These are phyloP conservation scores for Eupithecia vulgata DNA, from an alignment of 2,888 invertebrate species.

Conservation along the genomic window DNA sequence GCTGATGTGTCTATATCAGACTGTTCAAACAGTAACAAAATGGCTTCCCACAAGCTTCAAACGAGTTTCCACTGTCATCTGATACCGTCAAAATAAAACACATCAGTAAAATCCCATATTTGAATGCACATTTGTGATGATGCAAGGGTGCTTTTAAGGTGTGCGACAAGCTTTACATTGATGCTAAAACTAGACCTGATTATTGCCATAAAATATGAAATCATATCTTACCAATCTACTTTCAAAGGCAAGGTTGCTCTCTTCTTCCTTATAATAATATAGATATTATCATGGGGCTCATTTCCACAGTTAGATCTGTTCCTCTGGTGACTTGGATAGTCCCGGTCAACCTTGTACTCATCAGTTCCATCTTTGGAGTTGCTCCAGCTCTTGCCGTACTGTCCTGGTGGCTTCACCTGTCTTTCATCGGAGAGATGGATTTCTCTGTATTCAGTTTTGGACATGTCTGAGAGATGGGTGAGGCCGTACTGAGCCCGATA, in stretches of 20 bases:
- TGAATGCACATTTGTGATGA: too few species aligned
- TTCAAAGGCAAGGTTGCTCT: conserved; percentile 72
- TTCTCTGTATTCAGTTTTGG: conserved; percentile 83
- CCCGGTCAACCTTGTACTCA: conserved; percentile 27
- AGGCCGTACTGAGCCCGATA: conserved; percentile 83
- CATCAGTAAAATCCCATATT: too few species aligned
- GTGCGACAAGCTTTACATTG: not conserved
- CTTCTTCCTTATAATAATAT: conserved; percentile 60
- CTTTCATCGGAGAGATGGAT: conserved; percentile 75
- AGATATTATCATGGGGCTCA: conserved; percentile 52
- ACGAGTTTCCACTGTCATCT: too few species aligned
- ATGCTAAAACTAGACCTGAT: not conserved
- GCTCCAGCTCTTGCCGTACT: conserved; percentile 62
- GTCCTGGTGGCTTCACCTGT: conserved; percentile 49
- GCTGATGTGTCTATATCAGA: too few species aligned
- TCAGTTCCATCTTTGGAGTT: conserved; percentile 39
- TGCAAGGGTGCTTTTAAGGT: too few species aligned
- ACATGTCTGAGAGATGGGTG: conserved; percentile 86
- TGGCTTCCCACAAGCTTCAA: too few species aligned
- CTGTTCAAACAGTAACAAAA: too few species aligned
- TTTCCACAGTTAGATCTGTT: conserved; percentile 27
- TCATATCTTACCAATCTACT: conserved; percentile 81
- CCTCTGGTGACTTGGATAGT: conserved; percentile 31
- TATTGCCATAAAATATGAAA: not conserved
- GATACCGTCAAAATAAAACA: too few species aligned